Evolutionary conservation across 1,140 invertebrate genomes (phyloP), one percentile per base, ranked within the genome.

Genomic region (Drosophila athabasca): DNA sequence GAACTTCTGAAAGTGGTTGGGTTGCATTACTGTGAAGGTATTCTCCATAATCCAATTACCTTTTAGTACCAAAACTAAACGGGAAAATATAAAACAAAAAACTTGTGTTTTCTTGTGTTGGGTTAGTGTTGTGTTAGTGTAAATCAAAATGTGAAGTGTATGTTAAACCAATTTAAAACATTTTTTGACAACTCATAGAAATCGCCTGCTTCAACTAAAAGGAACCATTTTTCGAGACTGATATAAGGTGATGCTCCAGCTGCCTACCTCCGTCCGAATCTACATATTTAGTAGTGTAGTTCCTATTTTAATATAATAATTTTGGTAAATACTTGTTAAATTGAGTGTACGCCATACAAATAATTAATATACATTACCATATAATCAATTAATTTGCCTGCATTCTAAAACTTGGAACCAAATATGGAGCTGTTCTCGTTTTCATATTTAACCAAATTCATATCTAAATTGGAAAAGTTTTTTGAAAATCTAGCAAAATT

Each of bases 401-500:
- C 9, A 35, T 3, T 11, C 11, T 11, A 0, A 35, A 11, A 3
- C 9, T 31, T 35, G 31, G 11, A 9, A 35, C 31, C 29, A 2
- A 3, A 31, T 8, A 31, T 31, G 29, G 1, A 31, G 2, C 6
- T 29, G 29, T 3, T 19, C 3, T 3, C 26, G 6, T 26, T 26
- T 6, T 24, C 2, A 15, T 43, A 15, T 43, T 9, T 1, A 1
- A 11, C 2, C 6, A 5, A 9, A 6, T 19, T 29, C 7, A n/a
- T 8, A 52, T 55, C 22, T 48, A 48, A 69, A 69, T 69, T 68
- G 35, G 43, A 68, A 57, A 49, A 41, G 17, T 68, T 68, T 24
- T 6, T 9, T 26, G 9, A 0, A n/a, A 52, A 52, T 35, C 17
- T 59, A 35, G 57, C 9, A 4, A 3, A 44, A 4, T 26, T 31